Evolutionary conservation across 2,888 invertebrate genomes (phyloP).

Genomic region (Acrobasis consociella): DNA sequence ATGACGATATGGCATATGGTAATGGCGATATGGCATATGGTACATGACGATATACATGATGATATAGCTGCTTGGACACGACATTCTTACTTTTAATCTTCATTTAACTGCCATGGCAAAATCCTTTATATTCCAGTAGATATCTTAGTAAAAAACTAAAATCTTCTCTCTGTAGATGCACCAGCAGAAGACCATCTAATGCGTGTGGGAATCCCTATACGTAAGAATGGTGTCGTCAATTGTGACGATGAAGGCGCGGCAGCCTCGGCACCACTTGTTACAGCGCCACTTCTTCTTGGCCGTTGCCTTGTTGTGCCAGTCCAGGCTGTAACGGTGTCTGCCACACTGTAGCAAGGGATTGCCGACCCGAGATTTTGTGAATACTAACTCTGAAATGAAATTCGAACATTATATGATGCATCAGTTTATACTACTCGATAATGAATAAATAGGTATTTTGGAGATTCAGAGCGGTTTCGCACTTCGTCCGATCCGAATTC

Average conservation of each 20-base stretch:
- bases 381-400: slow-evolving; percentile 25
- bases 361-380: slow-evolving; percentile 13
- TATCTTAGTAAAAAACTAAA: no score
- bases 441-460: no score
- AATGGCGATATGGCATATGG: no score
- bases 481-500: no score
- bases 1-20: no score
- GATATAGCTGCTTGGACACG: no score
- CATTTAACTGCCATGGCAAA: no score
- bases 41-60: no score
- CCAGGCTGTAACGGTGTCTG: slow-evolving; percentile 25
- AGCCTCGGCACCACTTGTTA: slow-evolving; percentile 43
- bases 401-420: background rate
- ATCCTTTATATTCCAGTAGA: no score
- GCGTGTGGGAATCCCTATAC: slow-evolving; percentile 27
- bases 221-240: slow-evolving; percentile 37
- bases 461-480: no score
- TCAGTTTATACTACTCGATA: no score
- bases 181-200: background rate
- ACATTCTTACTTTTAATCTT: no score
- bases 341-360: slow-evolving; percentile 32
- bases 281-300: slow-evolving; percentile 41
- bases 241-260: slow-evolving; percentile 39
- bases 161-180: background rate
- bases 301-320: slow-evolving; percentile 18